A percentile compares a stretch with the other conserved stretches of the same genome.
phyloP scores from a whole-genome alignment of 30 jellyfish, hydroid and myxozoan genomes.

The Aurelia aurita region DNA sequence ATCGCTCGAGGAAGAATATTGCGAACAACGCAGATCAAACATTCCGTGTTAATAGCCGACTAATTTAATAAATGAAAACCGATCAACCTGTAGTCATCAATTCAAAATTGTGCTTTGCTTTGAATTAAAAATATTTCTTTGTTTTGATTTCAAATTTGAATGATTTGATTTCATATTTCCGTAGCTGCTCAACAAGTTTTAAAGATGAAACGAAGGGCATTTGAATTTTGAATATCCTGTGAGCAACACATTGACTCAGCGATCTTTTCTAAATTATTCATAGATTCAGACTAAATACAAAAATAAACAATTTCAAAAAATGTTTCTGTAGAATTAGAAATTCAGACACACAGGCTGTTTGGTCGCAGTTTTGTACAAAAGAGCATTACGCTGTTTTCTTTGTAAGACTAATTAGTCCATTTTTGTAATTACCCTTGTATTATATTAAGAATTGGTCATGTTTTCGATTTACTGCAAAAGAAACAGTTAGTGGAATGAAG shows the following conservation, averaged over 20 bases:
- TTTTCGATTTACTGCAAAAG: constrained; percentile 1
- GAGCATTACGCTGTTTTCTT: constrained; percentile 32
- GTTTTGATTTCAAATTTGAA: neutral
- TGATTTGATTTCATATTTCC: neutral
- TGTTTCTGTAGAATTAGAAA: constrained; percentile 15
- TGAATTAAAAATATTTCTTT: neutral
- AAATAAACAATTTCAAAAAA: constrained; percentile 36
- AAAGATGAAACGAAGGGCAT: neutral
- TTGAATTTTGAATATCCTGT: neutral
- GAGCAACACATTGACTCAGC: constrained; percentile 1
- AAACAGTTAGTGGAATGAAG: constrained; percentile 11
- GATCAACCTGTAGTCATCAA: neutral
- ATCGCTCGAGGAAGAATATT: too few species aligned
- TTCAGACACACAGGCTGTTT: constrained; percentile 52
- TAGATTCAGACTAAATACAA: constrained; percentile 4
- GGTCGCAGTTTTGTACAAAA: constrained; percentile 24
- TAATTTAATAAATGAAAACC: neutral
- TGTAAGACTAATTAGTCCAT: constrained; percentile 35
- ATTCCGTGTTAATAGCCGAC: too few species aligned
- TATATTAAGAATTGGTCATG: neutral
- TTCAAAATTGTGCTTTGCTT: neutral
- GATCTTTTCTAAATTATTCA: constrained; percentile 29
- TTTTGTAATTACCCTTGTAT: constrained; percentile 10
- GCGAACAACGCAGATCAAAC: too few species aligned
- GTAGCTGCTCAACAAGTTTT: neutral